Evolutionary conservation across 1,140 invertebrate species (phyloP).

Genomic region (Drosophila erecta): DNA sequence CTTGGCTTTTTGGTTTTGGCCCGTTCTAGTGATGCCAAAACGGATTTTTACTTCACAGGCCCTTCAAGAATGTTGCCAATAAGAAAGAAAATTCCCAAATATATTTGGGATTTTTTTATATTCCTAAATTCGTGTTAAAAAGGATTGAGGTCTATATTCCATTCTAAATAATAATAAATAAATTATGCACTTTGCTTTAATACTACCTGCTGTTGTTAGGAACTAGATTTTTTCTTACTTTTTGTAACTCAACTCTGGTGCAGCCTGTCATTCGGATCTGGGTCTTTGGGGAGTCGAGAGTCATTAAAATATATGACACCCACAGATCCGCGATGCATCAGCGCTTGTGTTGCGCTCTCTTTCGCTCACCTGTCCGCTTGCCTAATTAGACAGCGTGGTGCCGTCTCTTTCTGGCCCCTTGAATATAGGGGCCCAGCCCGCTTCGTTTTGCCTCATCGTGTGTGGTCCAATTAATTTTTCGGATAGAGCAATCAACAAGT

Average conservation of each 20-base stretch:
- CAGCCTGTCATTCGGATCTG: constrained; percentile 27
- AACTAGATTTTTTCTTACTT: no score
- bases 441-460: constrained; percentile 56
- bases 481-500: constrained; percentile 82
- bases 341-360: constrained; percentile 23
- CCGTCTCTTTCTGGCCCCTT: constrained; percentile 17
- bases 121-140: no score
- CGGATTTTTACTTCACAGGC: background rate
- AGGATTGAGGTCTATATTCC: no score
- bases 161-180: no score
- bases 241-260: background rate
- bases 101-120: no score
- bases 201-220: no score
- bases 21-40: constrained; percentile 5
- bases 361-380: constrained; percentile 42
- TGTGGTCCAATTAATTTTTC: constrained; percentile 81
- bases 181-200: no score
- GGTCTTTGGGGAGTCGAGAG: constrained; percentile 36
- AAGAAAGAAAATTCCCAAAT: no score
- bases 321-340: constrained; percentile 58
- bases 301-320: constrained; percentile 82
- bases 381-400: constrained; percentile 54
- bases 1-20: constrained; percentile 7
- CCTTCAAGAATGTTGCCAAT: background rate
- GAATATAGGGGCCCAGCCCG: constrained; percentile 5